phyloP scores from a whole-genome alignment of 2,888 invertebrate species.

The Tenthredo mesomela region DNA sequence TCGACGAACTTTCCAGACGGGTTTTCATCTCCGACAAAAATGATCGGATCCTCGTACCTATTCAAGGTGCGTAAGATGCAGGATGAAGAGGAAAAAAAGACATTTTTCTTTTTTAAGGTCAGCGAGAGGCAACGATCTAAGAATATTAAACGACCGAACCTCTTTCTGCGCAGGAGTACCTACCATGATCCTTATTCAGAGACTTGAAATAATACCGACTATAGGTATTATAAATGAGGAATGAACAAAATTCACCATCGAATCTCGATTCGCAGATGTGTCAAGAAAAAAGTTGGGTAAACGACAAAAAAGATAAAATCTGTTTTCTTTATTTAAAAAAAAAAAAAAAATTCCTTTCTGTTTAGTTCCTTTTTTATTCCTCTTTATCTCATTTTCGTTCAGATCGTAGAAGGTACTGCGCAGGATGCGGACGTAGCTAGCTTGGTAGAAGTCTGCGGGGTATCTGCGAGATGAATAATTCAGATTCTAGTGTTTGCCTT shows the following conservation, averaged over 20 bases:
- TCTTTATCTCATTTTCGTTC: neutral
- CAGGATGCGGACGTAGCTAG: neutral
- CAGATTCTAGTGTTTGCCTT: conserved; percentile 50
- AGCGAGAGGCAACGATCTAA: conserved; percentile 9
- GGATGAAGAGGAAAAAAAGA: neutral
- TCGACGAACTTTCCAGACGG: conserved; percentile 31
- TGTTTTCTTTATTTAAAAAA: neutral
- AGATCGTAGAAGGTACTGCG: neutral
- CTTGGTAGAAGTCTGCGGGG: neutral
- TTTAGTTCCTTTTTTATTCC: neutral
- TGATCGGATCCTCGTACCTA: neutral
- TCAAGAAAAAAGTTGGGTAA: no score
- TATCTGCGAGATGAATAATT: conserved; percentile 43
- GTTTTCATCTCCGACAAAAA: conserved; percentile 16
- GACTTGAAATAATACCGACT: neutral
- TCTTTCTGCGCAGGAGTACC: neutral
- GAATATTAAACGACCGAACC: conserved; percentile 24
- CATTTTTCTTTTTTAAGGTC: neutral
- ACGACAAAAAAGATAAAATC: neutral
- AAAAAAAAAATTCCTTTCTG: no score
- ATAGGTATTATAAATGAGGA: no score
- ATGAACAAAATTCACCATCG: no score
- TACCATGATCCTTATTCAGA: neutral
- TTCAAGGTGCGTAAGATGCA: neutral
- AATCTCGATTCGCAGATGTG: no score